Evolutionary conservation across 2,888 invertebrate genomes (phyloP), one percentile per base, ranked within the genome.

Genomic region (Pyrochroa serraticornis): DNA sequence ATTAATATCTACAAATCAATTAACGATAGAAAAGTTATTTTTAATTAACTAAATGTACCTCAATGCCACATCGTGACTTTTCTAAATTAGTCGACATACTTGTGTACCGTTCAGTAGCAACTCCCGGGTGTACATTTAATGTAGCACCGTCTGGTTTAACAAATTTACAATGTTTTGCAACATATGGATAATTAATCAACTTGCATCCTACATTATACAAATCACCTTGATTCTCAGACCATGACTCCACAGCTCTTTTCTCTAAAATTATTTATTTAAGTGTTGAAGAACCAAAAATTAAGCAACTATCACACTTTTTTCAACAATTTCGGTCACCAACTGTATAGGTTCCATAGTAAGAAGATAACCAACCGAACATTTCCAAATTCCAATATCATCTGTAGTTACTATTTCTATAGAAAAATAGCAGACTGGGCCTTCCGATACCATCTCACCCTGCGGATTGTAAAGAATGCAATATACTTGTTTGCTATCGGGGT

Each of bases 381-480:
- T 56, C 65, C 65, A 65, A 22, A 30, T 60, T 10, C 65, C 65
- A 6, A 59, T 22, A 38, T 49, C 37, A 7, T 49, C 49, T 31
- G 41, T 7, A 5, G 37, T 49, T 13, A 49, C 49, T 22, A 49
- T 49, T 3, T 32, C 30, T 1, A 49, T 9, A 9, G 14, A 22
- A 30, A 31, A 41, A 7, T 10, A 6, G 12, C 49, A 49, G 1
- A 38, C 1, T 35, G 55, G 45, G 9, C 45, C 38, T 9, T 44
- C 31, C 7, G 49, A 44, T 3, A 63, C 42, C 30, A 60, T n/a
- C 10, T 54, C 41, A 3, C 55, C 58, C 9, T 49, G 46, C 1
- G 65, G 63, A 42, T 63, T 58, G 45, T 49, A 63, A 22, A 65
- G 35, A 7, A 48, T 14, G 30, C 65, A 65, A 46, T 50, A 65